These are phyloP conservation scores for Strigops habroptila DNA, from an alignment of 2,113 vertebrate species.

Conservation along the genomic window DNA sequence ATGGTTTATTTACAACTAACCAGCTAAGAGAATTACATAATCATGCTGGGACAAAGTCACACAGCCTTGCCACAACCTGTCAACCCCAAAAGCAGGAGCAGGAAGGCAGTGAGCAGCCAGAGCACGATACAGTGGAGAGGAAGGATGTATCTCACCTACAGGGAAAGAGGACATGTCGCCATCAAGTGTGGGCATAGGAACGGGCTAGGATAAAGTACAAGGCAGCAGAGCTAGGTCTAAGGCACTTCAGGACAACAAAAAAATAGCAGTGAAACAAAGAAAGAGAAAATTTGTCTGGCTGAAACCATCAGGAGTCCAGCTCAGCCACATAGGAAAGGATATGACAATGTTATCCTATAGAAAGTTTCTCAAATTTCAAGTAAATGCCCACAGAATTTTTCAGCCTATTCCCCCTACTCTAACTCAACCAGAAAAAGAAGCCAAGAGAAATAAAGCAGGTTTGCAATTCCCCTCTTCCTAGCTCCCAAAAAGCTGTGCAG, in stretches of 20 bases:
- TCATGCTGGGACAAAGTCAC: not conserved
- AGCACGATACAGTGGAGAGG: not conserved
- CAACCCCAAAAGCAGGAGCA: not conserved
- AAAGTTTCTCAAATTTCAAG: not conserved
- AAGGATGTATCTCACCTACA: rapidly evolving
- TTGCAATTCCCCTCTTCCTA: not conserved
- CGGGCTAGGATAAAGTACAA: not conserved
- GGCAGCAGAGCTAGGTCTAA: not conserved
- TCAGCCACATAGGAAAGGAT: not conserved
- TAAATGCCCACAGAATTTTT: not conserved
- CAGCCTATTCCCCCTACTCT: not conserved
- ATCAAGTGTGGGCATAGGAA: too few relatives aligned
- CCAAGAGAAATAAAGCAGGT: not conserved
- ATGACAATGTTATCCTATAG: rapidly evolving
- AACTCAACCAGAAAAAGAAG: not conserved
- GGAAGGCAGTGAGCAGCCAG: not conserved
- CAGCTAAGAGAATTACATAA: not conserved
- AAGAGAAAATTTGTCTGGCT: not conserved
- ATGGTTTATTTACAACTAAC: not conserved
- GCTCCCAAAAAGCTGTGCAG: rapidly evolving
- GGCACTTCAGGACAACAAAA: not conserved
- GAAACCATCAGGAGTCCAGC: not conserved
- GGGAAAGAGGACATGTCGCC: not conserved
- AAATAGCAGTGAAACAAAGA: not conserved
- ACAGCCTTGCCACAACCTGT: not conserved